These are phyloP conservation scores for Hypercompe scribonia DNA, from an alignment of 2,888 invertebrate species.

Conservation along the genomic window DNA sequence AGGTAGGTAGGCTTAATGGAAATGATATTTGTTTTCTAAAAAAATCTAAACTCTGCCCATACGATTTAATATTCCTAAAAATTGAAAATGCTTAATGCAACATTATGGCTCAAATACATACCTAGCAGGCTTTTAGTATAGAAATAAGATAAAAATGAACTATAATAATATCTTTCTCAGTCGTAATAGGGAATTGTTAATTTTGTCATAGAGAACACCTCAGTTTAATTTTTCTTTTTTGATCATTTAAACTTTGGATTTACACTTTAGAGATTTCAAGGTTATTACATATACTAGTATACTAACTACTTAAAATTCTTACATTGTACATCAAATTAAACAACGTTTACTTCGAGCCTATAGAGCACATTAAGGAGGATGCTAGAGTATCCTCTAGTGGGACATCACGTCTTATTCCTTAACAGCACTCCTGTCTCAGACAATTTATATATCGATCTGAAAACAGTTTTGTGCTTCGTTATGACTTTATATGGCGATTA, in stretches of 20 bases:
- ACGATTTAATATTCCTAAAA: not conserved
- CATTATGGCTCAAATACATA: not conserved
- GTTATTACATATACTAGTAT: not conserved
- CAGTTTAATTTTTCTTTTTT: not conserved
- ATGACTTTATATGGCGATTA: constrained; percentile 16
- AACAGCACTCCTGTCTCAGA: not conserved
- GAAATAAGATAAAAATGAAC: not conserved
- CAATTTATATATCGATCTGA: constrained; percentile 9
- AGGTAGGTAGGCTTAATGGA: not conserved
- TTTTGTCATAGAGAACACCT: not conserved
- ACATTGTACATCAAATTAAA: not conserved
- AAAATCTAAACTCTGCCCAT: not conserved
- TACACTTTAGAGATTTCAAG: no score
- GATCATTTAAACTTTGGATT: not conserved
- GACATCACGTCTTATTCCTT: not conserved
- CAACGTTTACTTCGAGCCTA: not conserved
- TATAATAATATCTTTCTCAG: no score
- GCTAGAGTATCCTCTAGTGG: not conserved
- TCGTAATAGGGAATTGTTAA: no score
- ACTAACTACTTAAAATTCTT: not conserved
- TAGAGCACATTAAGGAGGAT: not conserved
- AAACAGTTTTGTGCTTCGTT: constrained; percentile 17
- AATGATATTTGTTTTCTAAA: not conserved
- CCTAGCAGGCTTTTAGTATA: not conserved
- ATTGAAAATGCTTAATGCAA: not conserved